phyloP scores from a whole-genome alignment of 2,888 invertebrate species.

The Diploptera punctata region DNA sequence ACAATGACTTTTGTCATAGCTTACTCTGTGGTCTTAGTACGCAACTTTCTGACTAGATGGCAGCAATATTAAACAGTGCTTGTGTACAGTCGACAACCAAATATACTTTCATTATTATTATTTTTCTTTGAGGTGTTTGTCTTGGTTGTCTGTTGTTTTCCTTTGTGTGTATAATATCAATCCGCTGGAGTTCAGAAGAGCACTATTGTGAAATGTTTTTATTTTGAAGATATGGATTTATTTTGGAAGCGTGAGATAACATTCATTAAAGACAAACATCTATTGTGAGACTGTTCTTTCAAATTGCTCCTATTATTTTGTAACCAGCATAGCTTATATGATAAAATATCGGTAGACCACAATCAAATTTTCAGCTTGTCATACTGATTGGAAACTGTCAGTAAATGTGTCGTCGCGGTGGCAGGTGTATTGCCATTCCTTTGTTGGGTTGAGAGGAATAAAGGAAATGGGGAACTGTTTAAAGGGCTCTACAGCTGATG shows the following conservation, averaged over 20 bases:
- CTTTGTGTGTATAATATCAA: slow-evolving; percentile 17
- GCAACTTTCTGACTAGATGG: not conserved
- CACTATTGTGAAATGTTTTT: not conserved
- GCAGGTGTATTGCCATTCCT: slow-evolving; percentile 7
- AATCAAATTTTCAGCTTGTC: slow-evolving; percentile 6
- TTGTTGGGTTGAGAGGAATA: slow-evolving; percentile 11
- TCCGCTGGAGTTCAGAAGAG: not conserved
- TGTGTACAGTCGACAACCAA: not conserved
- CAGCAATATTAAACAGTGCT: not conserved
- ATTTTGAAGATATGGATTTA: not conserved
- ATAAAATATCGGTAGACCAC: slow-evolving; percentile 1
- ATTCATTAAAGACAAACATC: not conserved
- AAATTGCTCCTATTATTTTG: too few relatives aligned
- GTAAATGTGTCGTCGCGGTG: slow-evolving; percentile 20
- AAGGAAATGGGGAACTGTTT: slow-evolving; percentile 72
- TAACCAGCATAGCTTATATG: slow-evolving; percentile 19
- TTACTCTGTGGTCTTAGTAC: too few relatives aligned
- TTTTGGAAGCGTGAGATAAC: slow-evolving; percentile 14
- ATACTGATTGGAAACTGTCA: slow-evolving; percentile 2
- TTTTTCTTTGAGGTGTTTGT: not conserved
- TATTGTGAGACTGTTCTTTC: too few relatives aligned
- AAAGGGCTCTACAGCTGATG: slow-evolving; percentile 69
- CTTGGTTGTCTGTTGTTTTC: slow-evolving; percentile 1
- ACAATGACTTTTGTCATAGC: too few relatives aligned
- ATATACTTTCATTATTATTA: not conserved